Base-by-base conservation (phyloP, 2,113 vertebrate genomes). In the Machaerirhynchus nigripectus region DNA sequence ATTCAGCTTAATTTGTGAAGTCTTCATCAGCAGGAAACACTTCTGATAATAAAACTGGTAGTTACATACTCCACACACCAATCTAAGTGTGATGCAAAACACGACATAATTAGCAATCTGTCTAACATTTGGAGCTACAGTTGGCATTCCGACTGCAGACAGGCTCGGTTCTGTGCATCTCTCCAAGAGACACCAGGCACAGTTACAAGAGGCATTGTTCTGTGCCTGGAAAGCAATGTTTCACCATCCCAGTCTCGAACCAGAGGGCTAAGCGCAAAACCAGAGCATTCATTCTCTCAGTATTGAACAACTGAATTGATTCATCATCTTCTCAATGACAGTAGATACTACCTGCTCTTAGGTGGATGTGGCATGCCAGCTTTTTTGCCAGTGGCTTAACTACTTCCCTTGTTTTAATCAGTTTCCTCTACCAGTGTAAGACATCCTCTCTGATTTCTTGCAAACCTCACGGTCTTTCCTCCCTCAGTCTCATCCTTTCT, bases 341-440 rank as follows among this genome's bases (percentile, higher is more conserved):
- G 46, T 1, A 91, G 24, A 31, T 40, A 73, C 2, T 6, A n/a
- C 9, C 31, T 44, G 10, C 26, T 89, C 50, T 50, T 3, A 3
- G 3, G 8, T 23, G n/a, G 50, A 81, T 1, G 0, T 13, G 13
- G 64, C 56, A 28, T 1, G 2, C 27, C 42, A 55, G 47, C n/a
- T 53, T 60, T 61, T 71, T 68, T 5, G 4, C 23, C 65, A 46
- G 42, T 28, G 20, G 35, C 56, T 85, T 71, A 67, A 76, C 26
- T 3, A 9, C 70, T 86, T 90, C 33, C 37, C 30, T 74, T 76
- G 39, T 80, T 92, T 71, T 59, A 80, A 83, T 10, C 33, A 59
- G 28, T 37, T 79, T 87, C 30, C 28, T 90, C 46, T 59, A 40
- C 28, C 14, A 52, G 42, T 65, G 4, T 24, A 37, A 61, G 23